Conservation (phyloP, 2,113 vertebrate genomes). For the Oreotragus oreotragus region DNA sequence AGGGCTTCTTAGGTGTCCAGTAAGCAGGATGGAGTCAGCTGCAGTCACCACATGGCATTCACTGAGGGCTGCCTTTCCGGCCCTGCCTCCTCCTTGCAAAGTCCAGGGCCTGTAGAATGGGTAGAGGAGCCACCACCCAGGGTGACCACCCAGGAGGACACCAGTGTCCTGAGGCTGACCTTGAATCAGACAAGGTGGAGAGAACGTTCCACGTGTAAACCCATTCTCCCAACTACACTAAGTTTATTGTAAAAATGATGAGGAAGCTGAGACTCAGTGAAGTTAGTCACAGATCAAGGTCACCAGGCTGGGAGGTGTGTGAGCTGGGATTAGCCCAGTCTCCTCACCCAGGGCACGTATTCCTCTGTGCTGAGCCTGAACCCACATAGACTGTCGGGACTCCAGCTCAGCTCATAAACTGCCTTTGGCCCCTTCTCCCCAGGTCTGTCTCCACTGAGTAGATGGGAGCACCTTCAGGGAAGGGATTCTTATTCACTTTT, state of each 20-base stretch:
- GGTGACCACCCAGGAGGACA: accelerated
- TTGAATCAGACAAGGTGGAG: not conserved
- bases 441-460: not conserved
- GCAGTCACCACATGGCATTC: not conserved
- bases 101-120: not conserved
- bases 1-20: not conserved
- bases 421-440: not conserved
- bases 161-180: not conserved
- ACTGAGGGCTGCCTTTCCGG: not conserved
- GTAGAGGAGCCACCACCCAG: accelerated
- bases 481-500: not conserved
- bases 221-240: not conserved
- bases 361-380: accelerated
- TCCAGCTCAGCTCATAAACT: not conserved
- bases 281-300: not conserved
- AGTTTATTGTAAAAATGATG: not conserved
- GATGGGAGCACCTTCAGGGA: not conserved
- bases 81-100: not conserved
- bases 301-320: not conserved
- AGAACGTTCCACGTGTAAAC: not conserved
- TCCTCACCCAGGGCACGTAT: accelerated
- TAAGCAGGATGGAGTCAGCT: not conserved
- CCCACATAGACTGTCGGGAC: not conserved
- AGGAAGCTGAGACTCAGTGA: not conserved
- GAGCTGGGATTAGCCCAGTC: not conserved